phyloP scores from a whole-genome alignment of 2,888 invertebrate genomes.

The Andrena hattorfiana region DNA sequence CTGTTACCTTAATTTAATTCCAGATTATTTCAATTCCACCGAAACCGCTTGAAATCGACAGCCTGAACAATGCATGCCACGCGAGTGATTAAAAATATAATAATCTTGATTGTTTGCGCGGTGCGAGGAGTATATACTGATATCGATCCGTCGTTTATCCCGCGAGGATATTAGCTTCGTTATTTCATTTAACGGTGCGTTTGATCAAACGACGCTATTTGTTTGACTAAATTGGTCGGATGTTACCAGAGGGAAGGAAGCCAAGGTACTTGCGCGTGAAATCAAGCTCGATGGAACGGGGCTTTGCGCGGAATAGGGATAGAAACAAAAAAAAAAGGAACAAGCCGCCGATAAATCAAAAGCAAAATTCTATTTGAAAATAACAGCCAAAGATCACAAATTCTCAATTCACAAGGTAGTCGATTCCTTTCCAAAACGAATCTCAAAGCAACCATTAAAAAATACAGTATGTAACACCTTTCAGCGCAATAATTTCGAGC shows the following conservation, averaged over 20 bases:
- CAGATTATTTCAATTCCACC: slow-evolving; percentile 20
- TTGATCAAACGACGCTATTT: slow-evolving; percentile 78
- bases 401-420: too few species aligned
- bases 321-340: background rate
- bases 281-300: slow-evolving; percentile 47
- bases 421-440: too few species aligned
- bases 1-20: slow-evolving; percentile 27
- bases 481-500: too few species aligned
- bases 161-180: slow-evolving; percentile 67
- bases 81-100: background rate
- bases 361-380: background rate
- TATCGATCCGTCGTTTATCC: slow-evolving; percentile 16
- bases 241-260: slow-evolving; percentile 67
- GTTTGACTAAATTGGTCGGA: slow-evolving; percentile 78
- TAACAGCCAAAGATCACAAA: background rate
- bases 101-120: background rate
- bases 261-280: slow-evolving; percentile 59
- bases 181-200: slow-evolving; percentile 77
- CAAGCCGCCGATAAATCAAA: background rate
- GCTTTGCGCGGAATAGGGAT: slow-evolving; percentile 22
- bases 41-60: background rate
- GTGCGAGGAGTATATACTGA: background rate
- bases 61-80: background rate
- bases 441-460: too few species aligned
- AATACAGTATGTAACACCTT: too few species aligned